Evolutionary conservation across 92 coral and sea anemone genomes (phyloP).

Genomic region (Micromussa lordhowensis): DNA sequence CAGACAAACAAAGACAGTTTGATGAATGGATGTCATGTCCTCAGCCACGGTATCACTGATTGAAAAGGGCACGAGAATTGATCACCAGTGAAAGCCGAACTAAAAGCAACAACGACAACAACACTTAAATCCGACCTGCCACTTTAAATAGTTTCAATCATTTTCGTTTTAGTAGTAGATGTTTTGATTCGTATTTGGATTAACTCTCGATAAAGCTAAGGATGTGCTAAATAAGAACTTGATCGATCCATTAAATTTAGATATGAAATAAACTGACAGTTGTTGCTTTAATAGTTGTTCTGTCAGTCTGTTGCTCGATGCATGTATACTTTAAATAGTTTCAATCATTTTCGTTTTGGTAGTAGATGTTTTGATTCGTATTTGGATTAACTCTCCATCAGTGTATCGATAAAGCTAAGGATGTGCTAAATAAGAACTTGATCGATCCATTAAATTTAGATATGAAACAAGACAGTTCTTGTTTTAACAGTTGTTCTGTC

Average conservation of each 20-base stretch:
- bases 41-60: not conserved
- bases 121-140: no score
- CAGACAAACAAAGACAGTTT: not conserved
- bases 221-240: not conserved
- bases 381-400: no score
- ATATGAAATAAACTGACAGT: not conserved
- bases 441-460: not conserved
- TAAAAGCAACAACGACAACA: not conserved
- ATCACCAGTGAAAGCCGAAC: not conserved
- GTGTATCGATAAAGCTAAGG: not conserved
- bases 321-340: not conserved
- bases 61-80: not conserved
- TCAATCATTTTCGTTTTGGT: no score
- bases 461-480: not conserved
- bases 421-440: not conserved
- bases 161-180: not conserved
- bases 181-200: not conserved
- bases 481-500: not conserved
- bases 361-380: not conserved
- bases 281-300: not conserved
- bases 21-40: not conserved
- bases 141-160: no score
- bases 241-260: not conserved
- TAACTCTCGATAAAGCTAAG: not conserved
- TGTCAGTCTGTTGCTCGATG: not conserved